Percentiles rank a stretch among this genome's conserved stretches.
phyloP scores from a whole-genome alignment of 2,797 vertebrate species.

The Halcyon smyrnensis region DNA sequence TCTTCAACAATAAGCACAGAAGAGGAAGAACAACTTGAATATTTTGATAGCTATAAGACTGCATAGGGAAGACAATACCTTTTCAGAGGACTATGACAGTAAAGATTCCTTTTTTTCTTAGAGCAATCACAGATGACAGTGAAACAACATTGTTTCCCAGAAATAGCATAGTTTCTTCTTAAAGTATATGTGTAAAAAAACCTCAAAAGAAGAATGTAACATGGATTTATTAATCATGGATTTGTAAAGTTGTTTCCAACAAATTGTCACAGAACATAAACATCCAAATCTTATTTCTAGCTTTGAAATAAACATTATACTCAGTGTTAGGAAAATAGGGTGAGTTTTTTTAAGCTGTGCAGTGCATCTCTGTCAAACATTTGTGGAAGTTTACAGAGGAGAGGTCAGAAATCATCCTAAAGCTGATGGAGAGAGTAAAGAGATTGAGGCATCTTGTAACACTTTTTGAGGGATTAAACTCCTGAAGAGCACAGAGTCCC shows the following conservation, averaged over 20 bases:
- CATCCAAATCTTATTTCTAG: background rate
- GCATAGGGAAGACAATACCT: background rate
- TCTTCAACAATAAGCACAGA: background rate
- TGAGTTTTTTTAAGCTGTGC: background rate
- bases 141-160: background rate
- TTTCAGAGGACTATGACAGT: background rate
- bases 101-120: background rate
- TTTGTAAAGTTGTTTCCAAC: background rate
- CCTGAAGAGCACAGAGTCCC: background rate
- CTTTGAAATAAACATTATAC: background rate
- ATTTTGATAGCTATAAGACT: background rate
- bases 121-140: fast-evolving
- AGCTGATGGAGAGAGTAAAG: background rate
- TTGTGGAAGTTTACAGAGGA: background rate
- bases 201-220: fast-evolving
- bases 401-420: background rate
- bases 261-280: background rate
- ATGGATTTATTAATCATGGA: background rate
- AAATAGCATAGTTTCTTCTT: background rate
- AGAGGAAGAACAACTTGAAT: background rate
- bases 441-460: background rate
- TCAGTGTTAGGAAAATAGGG: background rate
- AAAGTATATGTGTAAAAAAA: background rate
- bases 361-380: background rate
- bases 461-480: background rate